Evolutionary conservation across 1,140 invertebrate genomes (phyloP).

Genomic region (Drosophila ironensis): DNA sequence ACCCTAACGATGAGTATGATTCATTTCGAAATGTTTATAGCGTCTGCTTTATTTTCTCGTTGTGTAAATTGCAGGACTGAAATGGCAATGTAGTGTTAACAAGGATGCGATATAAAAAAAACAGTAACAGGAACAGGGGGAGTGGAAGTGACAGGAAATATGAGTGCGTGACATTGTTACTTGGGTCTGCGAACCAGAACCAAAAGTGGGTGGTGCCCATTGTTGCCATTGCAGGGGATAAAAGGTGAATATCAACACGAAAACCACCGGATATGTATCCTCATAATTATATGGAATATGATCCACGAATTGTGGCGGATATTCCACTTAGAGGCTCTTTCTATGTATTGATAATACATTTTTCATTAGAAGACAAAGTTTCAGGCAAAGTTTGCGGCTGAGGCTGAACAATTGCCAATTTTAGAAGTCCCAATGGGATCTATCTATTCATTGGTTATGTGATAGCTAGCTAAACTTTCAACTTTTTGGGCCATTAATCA

Average conservation of each 20-base stretch:
- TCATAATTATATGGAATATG: conserved; percentile 26
- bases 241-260: conserved; percentile 25
- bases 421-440: neutral
- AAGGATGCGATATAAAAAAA: conserved; percentile 74
- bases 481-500: conserved; percentile 72
- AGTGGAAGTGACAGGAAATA: conserved; percentile 72
- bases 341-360: conserved; percentile 40
- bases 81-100: conserved; percentile 72
- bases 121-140: conserved; percentile 1
- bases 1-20: too few relatives aligned
- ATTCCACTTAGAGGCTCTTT: too few relatives aligned
- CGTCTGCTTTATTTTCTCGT: neutral
- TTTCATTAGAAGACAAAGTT: conserved; percentile 15
- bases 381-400: conserved; percentile 28
- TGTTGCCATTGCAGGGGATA: conserved; percentile 1
- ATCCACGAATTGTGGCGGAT: conserved; percentile 12
- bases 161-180: conserved; percentile 78
- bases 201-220: conserved; percentile 7
- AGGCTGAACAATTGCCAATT: conserved; percentile 25
- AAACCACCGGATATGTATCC: conserved; percentile 36
- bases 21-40: neutral
- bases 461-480: conserved; percentile 67
- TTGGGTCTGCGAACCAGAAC: conserved; percentile 39
- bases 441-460: conserved; percentile 32
- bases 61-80: conserved; percentile 36